phyloP scores from a whole-genome alignment of 2,888 invertebrate genomes.

The Cerastis leucographa region DNA sequence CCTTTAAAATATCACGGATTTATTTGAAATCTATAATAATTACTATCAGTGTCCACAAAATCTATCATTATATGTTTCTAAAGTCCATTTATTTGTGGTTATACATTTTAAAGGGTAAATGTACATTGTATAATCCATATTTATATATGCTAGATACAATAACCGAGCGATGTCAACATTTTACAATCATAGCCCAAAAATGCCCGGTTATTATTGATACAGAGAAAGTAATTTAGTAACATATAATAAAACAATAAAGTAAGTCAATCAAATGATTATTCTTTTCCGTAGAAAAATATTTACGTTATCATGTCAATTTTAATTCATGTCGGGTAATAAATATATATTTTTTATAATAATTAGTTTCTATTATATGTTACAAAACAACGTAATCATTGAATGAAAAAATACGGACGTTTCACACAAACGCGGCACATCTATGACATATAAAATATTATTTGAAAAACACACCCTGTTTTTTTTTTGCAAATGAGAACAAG shows the following conservation, averaged over 20 bases:
- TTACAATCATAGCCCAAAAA: slow-evolving; percentile 57
- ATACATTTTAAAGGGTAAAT: slow-evolving; percentile 45
- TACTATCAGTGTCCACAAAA: slow-evolving; percentile 11
- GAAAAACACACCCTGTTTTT: slow-evolving; percentile 67
- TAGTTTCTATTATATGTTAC: slow-evolving; percentile 53
- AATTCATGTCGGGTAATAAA: slow-evolving; percentile 19
- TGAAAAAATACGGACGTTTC: slow-evolving; percentile 46
- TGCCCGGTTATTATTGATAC: slow-evolving; percentile 27
- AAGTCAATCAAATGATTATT: slow-evolving; percentile 1
- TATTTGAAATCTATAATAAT: slow-evolving; percentile 21
- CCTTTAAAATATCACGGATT: slow-evolving; percentile 38
- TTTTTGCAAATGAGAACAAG: slow-evolving; percentile 67
- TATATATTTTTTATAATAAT: slow-evolving; percentile 15
- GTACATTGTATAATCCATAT: slow-evolving; percentile 37
- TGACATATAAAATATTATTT: slow-evolving; percentile 58
- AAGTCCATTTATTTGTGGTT: neutral
- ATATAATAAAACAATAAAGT: slow-evolving; percentile 38
- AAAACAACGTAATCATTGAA: slow-evolving; percentile 39
- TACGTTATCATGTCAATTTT: slow-evolving; percentile 15
- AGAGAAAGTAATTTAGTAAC: slow-evolving; percentile 42
- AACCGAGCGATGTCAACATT: slow-evolving; percentile 43
- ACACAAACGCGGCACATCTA: slow-evolving; percentile 52
- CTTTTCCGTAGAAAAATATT: slow-evolving; percentile 46
- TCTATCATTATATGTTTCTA: slow-evolving; percentile 11
- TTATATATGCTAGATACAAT: slow-evolving; percentile 13